Conservation (phyloP, 2,888 invertebrate genomes). For the Caenorhabditis imperialis region DNA sequence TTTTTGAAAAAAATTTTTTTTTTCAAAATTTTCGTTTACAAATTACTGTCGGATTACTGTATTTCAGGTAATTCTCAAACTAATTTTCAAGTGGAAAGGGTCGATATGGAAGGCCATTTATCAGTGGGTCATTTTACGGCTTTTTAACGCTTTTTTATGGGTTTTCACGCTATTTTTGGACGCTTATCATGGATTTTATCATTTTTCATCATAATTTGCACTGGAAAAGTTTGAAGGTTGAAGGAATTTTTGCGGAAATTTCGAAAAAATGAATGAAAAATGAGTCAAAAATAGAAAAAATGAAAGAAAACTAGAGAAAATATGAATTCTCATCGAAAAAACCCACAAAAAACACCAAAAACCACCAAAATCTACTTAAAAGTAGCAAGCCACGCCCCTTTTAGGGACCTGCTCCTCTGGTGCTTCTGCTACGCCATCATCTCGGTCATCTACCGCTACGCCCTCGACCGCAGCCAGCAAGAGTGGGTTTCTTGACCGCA, state of each 20-base stretch:
- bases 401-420: conserved; percentile 48
- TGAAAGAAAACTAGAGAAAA: no score
- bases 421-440: conserved; percentile 52
- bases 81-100: conserved; percentile 64
- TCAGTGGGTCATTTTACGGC: conserved; percentile 26
- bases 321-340: no score
- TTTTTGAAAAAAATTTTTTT: conserved; percentile 7
- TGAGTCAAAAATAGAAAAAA: no score
- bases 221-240: not conserved
- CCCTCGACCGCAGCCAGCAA: conserved; percentile 55
- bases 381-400: no score
- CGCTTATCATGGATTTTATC: not conserved
- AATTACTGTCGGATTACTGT: not conserved
- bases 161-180: conserved; percentile 16
- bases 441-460: conserved; percentile 58
- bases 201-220: conserved; percentile 12
- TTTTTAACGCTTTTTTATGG: not conserved
- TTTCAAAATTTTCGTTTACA: not conserved
- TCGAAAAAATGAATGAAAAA: no score
- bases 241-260: conserved; percentile 46
- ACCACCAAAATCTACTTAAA: no score
- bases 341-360: no score
- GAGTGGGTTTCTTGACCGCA: conserved; percentile 30
- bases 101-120: conserved; percentile 65
- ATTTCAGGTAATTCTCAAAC: conserved; percentile 58